Base-by-base conservation (phyloP, 2,888 invertebrate species). In the Perdita meconis region DNA sequence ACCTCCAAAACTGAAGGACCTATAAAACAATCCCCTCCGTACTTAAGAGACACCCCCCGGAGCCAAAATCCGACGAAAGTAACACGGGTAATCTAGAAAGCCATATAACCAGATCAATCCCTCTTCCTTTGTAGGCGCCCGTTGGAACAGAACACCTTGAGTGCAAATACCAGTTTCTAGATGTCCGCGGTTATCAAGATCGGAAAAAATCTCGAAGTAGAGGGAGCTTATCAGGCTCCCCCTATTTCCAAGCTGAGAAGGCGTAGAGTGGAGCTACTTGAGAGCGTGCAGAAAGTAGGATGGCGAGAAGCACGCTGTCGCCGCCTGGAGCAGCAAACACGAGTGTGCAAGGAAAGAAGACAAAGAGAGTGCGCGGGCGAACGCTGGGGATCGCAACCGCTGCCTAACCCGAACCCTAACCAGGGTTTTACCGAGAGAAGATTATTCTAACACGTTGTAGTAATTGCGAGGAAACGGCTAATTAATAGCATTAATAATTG, bases 121-220 rank as follows among this genome's bases (percentile, higher is more conserved):
- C n/a, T 26, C 16, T 16, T 24, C 30, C 40, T 47, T 12, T n/a
- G 5, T 6, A 40, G 40, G 42, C 13, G 34, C 38, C 40, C 44
- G 51, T 44, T n/a, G 61, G 73, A 75, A 68, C 22, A 60, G 36
- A 59, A 68, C 68, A 55, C 68, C 44, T 68, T 53, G 55, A 55
- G 63, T 51, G 69, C 61, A 69, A 74, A 69, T 74, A 74, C 70
- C 70, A 57, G 69, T 47, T 74, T 57, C 42, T 57, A 26, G 50
- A 64, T 56, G 38, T 10, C 44, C 30, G 36, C 60, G 64, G 63
- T 75, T 75, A 67, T 56, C 47, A 73, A 77, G 82, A 75, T 76
- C 82, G 72, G 70, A 74, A 77, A 71, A 83, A 80, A 75, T 77
- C 81, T 82, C 78, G 75, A 77, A 74, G 60, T 55, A 22, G 36